Evolutionary conservation across 2,888 invertebrate genomes (phyloP), one percentile per base, ranked within the genome.

Genomic region (Mimachlamys varia): DNA sequence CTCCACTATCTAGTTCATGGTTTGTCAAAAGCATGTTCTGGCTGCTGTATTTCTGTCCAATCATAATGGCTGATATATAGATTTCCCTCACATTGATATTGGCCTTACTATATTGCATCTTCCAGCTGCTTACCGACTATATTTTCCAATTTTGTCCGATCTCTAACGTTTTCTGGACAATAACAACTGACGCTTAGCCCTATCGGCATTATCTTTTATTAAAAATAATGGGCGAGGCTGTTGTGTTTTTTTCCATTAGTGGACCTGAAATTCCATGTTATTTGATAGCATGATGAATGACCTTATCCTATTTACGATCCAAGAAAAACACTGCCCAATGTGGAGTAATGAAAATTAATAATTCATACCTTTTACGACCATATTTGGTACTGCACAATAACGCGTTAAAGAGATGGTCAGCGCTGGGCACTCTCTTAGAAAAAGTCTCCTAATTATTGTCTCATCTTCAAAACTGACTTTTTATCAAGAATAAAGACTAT

Each of bases 91-190:
- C 76, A 76, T 27, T 27, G 22, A 76, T 76, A 76, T 76, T 76
- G 33, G 15, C 76, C 33, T 13, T 76, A 33, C 33, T 12, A 7
- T 33, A 33, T 76, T 33, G 33, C 33, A 0, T 76, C 33, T 76
- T 76, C 76, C 76, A 76, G 76, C 76, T 76, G 76, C 33, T 76
- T 76, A 76, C 76, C 17, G 76, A 76, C 76, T 76, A 76, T 76
- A 76, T 76, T 76, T 76, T 76, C 76, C 33, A 76, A 76, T 76
- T 76, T 76, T 27, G 33, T 76, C 10, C 22, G 5, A 76, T 76
- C 0, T 33, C 76, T 76, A 27, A 76, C 33, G 27, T 27, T 76
- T 76, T 76, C 76, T 33, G 33, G 76, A 76, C 76, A 76, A 76
- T 76, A 76, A 76, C 27, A 76, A 76, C 33, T 76, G 76, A 27